A percentile compares a stretch with the other conserved stretches of the same genome.
These are phyloP conservation scores for Agrotis segetum DNA, from an alignment of 2,888 invertebrate species.

Conservation along the genomic window DNA sequence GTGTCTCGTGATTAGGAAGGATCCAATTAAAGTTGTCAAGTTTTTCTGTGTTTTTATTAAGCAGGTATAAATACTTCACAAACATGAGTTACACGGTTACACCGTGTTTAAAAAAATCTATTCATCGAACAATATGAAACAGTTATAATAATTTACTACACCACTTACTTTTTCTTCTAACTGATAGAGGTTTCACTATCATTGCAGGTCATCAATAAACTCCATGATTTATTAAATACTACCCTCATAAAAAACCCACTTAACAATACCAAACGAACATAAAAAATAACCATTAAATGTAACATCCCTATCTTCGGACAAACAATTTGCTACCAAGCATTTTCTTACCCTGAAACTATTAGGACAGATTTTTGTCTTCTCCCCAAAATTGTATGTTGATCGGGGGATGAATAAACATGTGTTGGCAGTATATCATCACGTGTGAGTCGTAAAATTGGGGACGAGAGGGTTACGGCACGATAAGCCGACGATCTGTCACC, in stretches of 20 bases:
- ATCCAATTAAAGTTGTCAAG: background rate
- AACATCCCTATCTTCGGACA: slow-evolving; percentile 2
- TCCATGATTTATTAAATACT: slow-evolving; percentile 8
- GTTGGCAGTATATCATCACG: slow-evolving; percentile 64
- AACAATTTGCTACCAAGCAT: slow-evolving; percentile 15
- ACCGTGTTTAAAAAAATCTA: background rate
- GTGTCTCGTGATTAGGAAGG: background rate
- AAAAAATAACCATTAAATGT: slow-evolving; percentile 31
- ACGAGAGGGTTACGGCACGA: slow-evolving; percentile 58
- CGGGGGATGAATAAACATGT: slow-evolving; percentile 63
- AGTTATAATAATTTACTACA: background rate
- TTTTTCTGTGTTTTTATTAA: too few species aligned
- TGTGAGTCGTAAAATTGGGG: slow-evolving; percentile 62
- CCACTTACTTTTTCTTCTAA: background rate
- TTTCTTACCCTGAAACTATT: slow-evolving; percentile 29
- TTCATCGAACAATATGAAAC: background rate
- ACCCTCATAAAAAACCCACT: slow-evolving; percentile 17
- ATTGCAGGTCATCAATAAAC: background rate
- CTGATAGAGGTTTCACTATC: background rate
- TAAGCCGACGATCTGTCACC: slow-evolving; percentile 64
- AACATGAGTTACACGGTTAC: background rate
- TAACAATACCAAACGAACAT: slow-evolving; percentile 5
- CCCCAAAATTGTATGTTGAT: slow-evolving; percentile 58
- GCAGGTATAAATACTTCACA: background rate
- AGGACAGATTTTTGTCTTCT: slow-evolving; percentile 50